Conservation (phyloP, 2,888 invertebrate genomes). For the Epinotia nisella region DNA sequence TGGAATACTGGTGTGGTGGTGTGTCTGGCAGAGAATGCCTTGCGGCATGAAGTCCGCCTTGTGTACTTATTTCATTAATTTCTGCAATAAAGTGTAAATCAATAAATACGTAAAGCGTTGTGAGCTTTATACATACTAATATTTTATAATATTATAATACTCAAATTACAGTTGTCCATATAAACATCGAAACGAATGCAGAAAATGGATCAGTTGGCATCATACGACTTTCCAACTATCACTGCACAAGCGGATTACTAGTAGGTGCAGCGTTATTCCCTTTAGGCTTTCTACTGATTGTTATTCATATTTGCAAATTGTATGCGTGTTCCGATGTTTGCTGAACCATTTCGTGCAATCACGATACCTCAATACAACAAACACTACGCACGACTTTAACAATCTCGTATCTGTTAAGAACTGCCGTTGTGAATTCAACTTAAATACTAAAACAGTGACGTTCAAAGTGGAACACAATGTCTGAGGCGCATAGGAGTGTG, state of each 20-base stretch:
- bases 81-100: no score
- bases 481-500: not conserved
- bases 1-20: no score
- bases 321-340: conserved; percentile 64
- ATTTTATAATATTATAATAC: no score
- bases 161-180: no score
- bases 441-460: not conserved
- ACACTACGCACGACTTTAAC: conserved; percentile 41
- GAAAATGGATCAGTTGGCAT: no score
- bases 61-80: no score
- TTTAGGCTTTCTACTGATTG: conserved; percentile 49
- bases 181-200: no score
- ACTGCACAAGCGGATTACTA: not conserved
- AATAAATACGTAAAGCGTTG: no score
- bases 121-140: no score
- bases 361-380: conserved; percentile 57
- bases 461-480: not conserved
- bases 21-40: no score
- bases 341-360: conserved; percentile 61
- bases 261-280: not conserved
- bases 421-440: not conserved
- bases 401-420: conserved; percentile 21
- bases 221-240: not conserved
- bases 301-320: conserved; percentile 70
- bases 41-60: no score